A percentile compares a stretch with the other conserved stretches of the same genome.
Evolutionary conservation across 35 echinoderm and acorn worm genomes (phyloP).

Genomic region (Patiria miniata): DNA sequence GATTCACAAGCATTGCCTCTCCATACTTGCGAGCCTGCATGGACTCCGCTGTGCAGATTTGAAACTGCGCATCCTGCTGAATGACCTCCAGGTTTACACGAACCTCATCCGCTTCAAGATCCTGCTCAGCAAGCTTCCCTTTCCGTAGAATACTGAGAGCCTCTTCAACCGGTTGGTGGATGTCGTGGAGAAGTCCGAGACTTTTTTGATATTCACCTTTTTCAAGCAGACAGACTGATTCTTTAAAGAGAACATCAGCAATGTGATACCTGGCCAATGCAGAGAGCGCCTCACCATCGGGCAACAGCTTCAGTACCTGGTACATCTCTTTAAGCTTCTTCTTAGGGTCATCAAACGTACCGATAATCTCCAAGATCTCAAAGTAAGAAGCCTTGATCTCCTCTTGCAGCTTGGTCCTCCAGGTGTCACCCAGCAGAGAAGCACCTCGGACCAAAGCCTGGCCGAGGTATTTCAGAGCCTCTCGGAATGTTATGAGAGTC

Average conservation of each 20-base stretch:
- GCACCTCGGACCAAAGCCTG: too few species aligned
- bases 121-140: not conserved
- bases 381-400: too few species aligned
- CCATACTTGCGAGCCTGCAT: constrained; percentile 11
- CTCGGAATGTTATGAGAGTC: too few species aligned
- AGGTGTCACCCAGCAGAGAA: too few species aligned
- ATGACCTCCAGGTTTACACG: not conserved
- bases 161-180: constrained; percentile 10
- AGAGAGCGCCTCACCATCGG: too few species aligned
- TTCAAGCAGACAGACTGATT: not conserved
- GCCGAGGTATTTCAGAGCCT: too few species aligned
- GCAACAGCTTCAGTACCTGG: not conserved
- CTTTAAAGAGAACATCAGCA: not conserved
- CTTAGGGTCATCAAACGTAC: too few species aligned
- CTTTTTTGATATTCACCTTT: not conserved
- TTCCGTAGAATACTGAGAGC: not conserved
- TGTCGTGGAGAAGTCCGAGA: constrained; percentile 7
- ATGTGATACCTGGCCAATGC: too few species aligned
- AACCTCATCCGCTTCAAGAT: not conserved
- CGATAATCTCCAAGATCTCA: too few species aligned
- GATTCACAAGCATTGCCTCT: not conserved
- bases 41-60: not conserved
- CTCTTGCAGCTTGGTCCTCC: too few species aligned
- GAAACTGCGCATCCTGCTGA: not conserved
- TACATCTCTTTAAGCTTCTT: not conserved